Base-by-base conservation (phyloP, 2,113 vertebrate species). In the Diphyllodes magnificus region DNA sequence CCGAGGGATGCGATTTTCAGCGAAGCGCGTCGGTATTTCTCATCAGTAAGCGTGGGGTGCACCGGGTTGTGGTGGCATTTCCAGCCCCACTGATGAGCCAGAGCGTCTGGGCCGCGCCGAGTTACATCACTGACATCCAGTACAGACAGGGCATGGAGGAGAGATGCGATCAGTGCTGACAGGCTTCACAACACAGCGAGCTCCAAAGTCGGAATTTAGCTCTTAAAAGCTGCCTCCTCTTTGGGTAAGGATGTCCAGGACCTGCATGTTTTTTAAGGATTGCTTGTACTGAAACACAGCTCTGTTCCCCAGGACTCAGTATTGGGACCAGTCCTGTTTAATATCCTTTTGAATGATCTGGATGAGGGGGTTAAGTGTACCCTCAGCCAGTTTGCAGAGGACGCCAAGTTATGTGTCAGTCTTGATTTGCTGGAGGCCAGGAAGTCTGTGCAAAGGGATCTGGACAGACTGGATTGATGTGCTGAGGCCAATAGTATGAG, bases 81-180 rank as follows among this genome's bases (percentile, higher is more conserved):
- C 19, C 69, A 54, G 77, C 68, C 44, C 54, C 47, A n/a, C 9
- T 1, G 25, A 63, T 30, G 71, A 57, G 45, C 66, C 0, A 0
- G 11, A 47, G 65, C 1, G 0, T 37, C 50, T 65, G 82, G 31
- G 27, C 91, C 0, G 0, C 6, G 0, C 70, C 3, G 21, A 56
- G 50, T 47, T 15, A 30, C 21, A 16, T 63, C 76, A 20, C 1
- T 88, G 91, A 28, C 78, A 70, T 39, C 78, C 90, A 18, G 31
- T 59, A 24, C 56, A 77, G 86, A 31, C 51, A 40, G 68, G 80
- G 17, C 47, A 9, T 17, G 42, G 30, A 81, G 64, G 35, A 81
- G 83, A 57, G 57, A 27, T 15, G 76, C 0, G 0, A 27, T 59
- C 59, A 39, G 39, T 37, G 54, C 83, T 57, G 82, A 76, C 83